Evolutionary conservation across 2,888 invertebrate species (phyloP), one percentile per base, ranked within the genome.

Genomic region (Andrena flavipes): DNA sequence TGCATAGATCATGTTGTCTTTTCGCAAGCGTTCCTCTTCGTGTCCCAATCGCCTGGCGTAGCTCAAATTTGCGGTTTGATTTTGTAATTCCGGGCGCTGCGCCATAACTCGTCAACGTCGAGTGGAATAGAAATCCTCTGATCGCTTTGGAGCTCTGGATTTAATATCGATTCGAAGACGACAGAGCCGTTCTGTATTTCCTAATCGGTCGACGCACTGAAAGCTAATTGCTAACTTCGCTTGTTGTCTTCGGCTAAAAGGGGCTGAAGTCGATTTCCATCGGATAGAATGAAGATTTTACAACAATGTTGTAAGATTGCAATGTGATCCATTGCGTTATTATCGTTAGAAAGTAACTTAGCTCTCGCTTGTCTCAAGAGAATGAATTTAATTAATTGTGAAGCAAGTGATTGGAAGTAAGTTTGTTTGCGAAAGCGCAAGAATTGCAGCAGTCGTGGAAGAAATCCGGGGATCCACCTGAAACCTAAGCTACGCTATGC

Each of bases 61-160:
- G 68, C n/a, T 54, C 23, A 68, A 33, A 62, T 35, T 70, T 59
- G 20, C 35, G 42, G 42, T 67, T 56, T 56, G 20, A 69, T 56
- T 65, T 56, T 29, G 54, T 35, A 69, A 69, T 26, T 48, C 64
- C 48, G 23, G 10, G 20, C 33, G 33, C 20, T 20, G 23, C 42
- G n/a, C 42, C 42, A 26, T 20, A 42, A 63, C 35, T 26, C 23
- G 30, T 23, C 33, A 13, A 13, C 68, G 65, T 29, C 51, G 65
- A 51, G 35, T 35, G 23, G 69, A 56, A 56, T 56, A 56, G 56
- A 69, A 69, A 69, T 56, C 16, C 4, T 29, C 65, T 56, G 56
- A 56, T 56, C 26, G 54, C 54, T 56, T 10, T 56, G 26, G 54
- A 56, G 49, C 48, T 67, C 49, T 20, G 30, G 49, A 67, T 67